Evolutionary conservation across 2,113 vertebrate genomes (phyloP).

Genomic region (Onychostruthus taczanowskii): DNA sequence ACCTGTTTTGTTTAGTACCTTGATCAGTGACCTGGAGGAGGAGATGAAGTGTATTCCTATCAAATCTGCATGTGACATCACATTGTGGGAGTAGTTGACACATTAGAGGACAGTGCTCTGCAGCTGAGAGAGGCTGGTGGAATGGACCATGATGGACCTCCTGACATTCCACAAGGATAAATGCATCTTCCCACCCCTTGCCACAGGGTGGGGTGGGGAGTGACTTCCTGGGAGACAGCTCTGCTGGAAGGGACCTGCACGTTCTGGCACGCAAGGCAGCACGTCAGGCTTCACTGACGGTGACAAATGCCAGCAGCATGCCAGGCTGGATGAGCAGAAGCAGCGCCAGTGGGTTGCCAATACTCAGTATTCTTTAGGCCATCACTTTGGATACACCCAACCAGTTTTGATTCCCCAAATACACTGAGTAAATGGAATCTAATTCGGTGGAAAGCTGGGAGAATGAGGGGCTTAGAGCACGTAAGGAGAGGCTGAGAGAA

Average conservation of each 20-base stretch:
- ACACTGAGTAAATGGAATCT: background rate
- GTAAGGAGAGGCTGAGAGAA: background rate
- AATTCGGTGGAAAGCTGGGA: background rate
- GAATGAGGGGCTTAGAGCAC: background rate
- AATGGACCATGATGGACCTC: fast-evolving
- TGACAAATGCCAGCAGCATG: background rate
- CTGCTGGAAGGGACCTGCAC: background rate
- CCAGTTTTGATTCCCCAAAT: background rate
- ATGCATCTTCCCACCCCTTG: fast-evolving
- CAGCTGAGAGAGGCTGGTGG: background rate
- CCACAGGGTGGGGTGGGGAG: no score
- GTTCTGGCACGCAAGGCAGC: background rate
- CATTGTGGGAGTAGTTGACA: fast-evolving
- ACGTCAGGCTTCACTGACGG: background rate
- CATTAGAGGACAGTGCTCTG: background rate
- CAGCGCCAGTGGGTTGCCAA: background rate
- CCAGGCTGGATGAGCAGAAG: background rate
- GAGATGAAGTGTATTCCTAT: background rate
- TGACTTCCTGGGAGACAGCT: background rate
- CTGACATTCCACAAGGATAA: background rate
- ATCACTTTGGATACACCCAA: background rate
- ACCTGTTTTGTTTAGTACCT: background rate
- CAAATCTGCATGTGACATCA: background rate
- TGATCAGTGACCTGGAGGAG: background rate
- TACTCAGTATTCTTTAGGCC: background rate